A percentile compares a stretch with the other conserved stretches of the same genome.
These are phyloP conservation scores for Hydrolagus colliei DNA, from an alignment of 2,797 vertebrate species.

Conservation along the genomic window DNA sequence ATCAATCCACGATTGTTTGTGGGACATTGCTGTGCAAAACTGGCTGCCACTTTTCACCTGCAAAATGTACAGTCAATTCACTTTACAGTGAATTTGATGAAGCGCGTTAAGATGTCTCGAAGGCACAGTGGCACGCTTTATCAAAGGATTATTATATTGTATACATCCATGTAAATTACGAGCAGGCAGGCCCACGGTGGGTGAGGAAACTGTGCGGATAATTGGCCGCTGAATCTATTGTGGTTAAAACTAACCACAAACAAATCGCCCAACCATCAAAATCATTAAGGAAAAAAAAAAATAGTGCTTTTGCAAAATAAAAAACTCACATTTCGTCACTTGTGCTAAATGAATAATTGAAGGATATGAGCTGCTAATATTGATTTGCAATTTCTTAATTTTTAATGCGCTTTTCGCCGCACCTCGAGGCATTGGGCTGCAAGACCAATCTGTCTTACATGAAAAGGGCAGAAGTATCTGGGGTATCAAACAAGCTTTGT, in stretches of 20 bases:
- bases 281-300: not conserved
- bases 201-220: too few species aligned
- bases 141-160: too few species aligned
- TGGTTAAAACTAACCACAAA: not conserved
- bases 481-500: conserved; percentile 22
- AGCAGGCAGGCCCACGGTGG: too few species aligned
- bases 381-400: not conserved
- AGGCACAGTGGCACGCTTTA: too few species aligned
- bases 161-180: too few species aligned
- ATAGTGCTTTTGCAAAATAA: not conserved
- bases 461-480: conserved; percentile 19
- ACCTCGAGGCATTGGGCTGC: not conserved
- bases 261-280: not conserved
- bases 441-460: not conserved
- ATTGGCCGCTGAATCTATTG: too few species aligned
- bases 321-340: not conserved
- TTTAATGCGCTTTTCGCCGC: not conserved
- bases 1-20: too few species aligned
- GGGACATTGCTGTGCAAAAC: too few species aligned
- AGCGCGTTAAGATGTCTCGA: too few species aligned
- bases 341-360: conserved; percentile 22
- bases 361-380: not conserved
- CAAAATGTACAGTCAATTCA: too few species aligned
- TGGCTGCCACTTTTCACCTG: too few species aligned
- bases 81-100: too few species aligned